Base-by-base conservation (phyloP, 2,797 vertebrate species). In the Champsocephalus esox region DNA sequence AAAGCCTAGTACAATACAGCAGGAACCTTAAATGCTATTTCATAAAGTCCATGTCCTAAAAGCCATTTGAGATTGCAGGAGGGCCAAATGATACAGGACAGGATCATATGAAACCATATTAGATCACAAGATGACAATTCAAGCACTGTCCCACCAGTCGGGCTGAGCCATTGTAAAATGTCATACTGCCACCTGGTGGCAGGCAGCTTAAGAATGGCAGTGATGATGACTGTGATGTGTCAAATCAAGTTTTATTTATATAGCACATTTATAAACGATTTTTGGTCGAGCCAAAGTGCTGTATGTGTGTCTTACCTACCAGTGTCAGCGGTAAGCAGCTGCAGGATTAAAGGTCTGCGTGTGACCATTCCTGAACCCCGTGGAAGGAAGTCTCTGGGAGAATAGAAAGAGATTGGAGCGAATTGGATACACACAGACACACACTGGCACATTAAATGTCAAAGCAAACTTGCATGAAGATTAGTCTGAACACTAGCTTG, bases 361-460 rank as follows among this genome's bases (percentile, higher is more conserved):
- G 95, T 95, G 73, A 95, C 94, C 52, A 95, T 91, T 81, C 94
- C 95, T 80, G 93, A 89, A 43, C 95, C 94, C 19, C 94, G 89
- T 3, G 95, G 94, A 80, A 95, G 92, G 83, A 95, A 95, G 85
- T 96, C 94, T 89, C 94, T 95, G 87, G 63, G 34, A 59, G 56
- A 76, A 16, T 77, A 54, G 34, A 81, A 68, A 70, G 3, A 81
- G 70, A 71, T 43, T 63, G 5, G 19, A 55, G 16, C 54, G 28
- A 9, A 13, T 9, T 38, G 3, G 48, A 61, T 17, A 62, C 50
- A 63, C 28, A 63, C 5, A 50, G 16, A 71, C 43, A 49, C 46
- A 58, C 3, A 61, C 56, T 61, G 12, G 13, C 4, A 21, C 28
- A 66, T 38, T 41, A 51, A 16, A 41, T 66, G 65, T 44, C 52